Conservation (phyloP, 2,113 vertebrate species). For the Protomyctophum bolini region DNA sequence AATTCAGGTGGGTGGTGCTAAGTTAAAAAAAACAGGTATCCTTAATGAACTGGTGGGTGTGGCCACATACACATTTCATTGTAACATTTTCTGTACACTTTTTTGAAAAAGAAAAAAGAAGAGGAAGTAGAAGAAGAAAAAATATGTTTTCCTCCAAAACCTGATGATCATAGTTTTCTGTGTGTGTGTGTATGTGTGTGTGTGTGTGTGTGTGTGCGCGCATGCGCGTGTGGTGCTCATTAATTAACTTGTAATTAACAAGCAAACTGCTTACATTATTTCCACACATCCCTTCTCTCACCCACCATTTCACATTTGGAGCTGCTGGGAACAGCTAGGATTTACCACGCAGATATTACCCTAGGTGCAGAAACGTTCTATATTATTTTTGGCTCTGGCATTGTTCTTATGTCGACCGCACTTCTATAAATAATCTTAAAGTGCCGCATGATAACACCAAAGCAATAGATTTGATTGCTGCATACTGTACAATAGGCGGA, state of each 20-base stretch:
- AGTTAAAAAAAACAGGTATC: no score
- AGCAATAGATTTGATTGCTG: conserved; percentile 45
- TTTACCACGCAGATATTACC: conserved; percentile 36
- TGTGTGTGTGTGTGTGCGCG: no score
- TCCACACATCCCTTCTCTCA: conserved; percentile 51
- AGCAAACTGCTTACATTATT: conserved; percentile 56
- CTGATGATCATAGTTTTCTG: no score
- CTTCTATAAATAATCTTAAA: conserved; percentile 64
- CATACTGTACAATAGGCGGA: conserved; percentile 8
- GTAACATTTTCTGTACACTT: no score
- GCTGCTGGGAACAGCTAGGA: conserved; percentile 44
- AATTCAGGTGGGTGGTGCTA: no score
- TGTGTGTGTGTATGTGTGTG: no score
- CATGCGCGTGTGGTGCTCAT: conserved; percentile 40
- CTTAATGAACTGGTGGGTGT: no score
- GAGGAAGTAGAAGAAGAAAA: no score
- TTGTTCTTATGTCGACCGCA: conserved; percentile 45
- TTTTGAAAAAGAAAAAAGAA: no score
- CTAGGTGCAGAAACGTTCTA: conserved; percentile 29
- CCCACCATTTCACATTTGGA: conserved; percentile 49
- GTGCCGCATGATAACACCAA: conserved; percentile 44
- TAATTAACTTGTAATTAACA: conserved; percentile 23
- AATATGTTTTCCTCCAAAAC: no score
- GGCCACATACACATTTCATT: no score
- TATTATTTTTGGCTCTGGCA: conserved; percentile 30